Evolutionary conservation across 1,140 invertebrate species (phyloP).

Genomic region (Lordiphosa clarofinis): DNA sequence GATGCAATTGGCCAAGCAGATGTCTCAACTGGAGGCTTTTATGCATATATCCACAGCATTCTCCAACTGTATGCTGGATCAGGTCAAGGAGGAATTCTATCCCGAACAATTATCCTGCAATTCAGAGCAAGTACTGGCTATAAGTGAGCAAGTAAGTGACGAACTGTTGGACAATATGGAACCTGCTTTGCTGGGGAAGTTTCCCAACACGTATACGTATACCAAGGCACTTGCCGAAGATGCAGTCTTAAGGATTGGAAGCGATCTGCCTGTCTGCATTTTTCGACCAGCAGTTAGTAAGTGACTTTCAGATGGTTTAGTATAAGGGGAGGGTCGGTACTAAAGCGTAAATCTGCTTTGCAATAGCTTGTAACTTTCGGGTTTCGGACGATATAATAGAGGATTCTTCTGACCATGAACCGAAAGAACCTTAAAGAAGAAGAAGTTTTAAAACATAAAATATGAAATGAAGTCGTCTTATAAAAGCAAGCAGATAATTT

Average conservation of each 20-base stretch:
- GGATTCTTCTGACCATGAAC: too few relatives aligned
- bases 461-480: too few relatives aligned
- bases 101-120: constrained; percentile 1
- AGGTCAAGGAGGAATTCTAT: background rate
- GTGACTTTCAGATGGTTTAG: too few relatives aligned
- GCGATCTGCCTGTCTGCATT: constrained; percentile 1
- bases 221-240: constrained; percentile 2
- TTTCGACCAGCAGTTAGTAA: constrained; percentile 4
- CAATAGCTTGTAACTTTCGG: too few relatives aligned
- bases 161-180: constrained; percentile 3
- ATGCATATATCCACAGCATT: constrained; percentile 2
- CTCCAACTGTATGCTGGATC: background rate
- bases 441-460: too few relatives aligned
- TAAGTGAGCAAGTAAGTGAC: constrained; percentile 1
- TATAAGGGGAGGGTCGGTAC: too few relatives aligned
- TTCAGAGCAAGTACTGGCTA: background rate
- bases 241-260: background rate
- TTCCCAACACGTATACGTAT: constrained; percentile 5
- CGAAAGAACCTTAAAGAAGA: too few relatives aligned
- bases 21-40: background rate
- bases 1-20: constrained; percentile 63
- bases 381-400: too few relatives aligned
- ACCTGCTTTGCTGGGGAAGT: constrained; percentile 1
- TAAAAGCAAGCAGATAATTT: too few relatives aligned
- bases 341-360: too few relatives aligned